These are phyloP conservation scores for Piaya cayana DNA, from an alignment of 2,113 vertebrate genomes.

Conservation along the genomic window DNA sequence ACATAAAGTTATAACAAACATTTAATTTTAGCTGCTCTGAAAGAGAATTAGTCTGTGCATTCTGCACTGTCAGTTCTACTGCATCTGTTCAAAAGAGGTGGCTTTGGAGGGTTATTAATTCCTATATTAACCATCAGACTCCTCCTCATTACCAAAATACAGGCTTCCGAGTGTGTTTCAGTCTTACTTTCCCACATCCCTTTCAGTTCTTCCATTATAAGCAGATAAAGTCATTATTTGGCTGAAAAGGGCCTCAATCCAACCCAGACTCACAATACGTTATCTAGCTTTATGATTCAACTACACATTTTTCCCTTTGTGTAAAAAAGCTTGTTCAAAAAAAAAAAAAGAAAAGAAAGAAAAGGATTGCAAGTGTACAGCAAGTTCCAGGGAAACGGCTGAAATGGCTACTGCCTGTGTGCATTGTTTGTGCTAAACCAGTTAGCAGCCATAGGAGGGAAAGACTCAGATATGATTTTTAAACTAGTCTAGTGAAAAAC, in stretches of 20 bases:
- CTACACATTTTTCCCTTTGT: not conserved
- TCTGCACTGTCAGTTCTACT: not conserved
- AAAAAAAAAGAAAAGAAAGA: not conserved
- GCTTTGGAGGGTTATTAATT: slow-evolving; percentile 37
- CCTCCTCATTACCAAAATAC: not conserved
- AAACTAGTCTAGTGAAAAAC: not conserved
- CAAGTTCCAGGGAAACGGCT: slow-evolving; percentile 7
- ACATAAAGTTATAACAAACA: slow-evolving; percentile 30
- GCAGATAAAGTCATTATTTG: slow-evolving; percentile 49
- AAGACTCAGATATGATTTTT: not conserved
- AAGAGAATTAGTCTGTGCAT: not conserved
- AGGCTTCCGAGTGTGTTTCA: not conserved
- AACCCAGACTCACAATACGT: not conserved
- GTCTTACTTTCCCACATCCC: slow-evolving; percentile 25
- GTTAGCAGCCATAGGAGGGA: not conserved
- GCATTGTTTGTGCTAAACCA: slow-evolving; percentile 20
- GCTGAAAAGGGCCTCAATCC: not conserved
- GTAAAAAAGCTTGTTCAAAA: not conserved
- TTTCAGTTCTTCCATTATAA: slow-evolving; percentile 44
- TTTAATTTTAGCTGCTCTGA: slow-evolving; percentile 18
- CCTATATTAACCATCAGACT: not conserved
- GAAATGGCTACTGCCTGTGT: slow-evolving; percentile 13
- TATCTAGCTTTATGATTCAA: slow-evolving; percentile 21
- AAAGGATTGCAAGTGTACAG: not conserved
- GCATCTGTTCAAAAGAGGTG: slow-evolving; percentile 5